Percentiles rank a stretch among this genome's conserved stretches.
Conservation (phyloP, 1,140 invertebrate species). For the Drosophila chauvacae region DNA sequence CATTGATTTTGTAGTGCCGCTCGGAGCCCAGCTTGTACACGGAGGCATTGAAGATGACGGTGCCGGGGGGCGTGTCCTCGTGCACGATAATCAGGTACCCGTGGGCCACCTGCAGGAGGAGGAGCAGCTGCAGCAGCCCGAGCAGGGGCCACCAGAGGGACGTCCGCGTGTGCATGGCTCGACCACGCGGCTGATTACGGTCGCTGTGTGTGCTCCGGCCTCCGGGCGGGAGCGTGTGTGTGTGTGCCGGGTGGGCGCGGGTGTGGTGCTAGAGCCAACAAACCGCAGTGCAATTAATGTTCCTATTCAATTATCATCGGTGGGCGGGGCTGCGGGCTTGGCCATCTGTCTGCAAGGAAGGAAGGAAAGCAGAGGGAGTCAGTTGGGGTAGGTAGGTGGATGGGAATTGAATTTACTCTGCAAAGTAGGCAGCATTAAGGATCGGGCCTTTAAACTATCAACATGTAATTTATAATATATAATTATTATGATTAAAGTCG, state of each 20-base stretch:
- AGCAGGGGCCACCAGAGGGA: constrained; percentile 18
- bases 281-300: constrained; percentile 67
- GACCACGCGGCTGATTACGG: constrained; percentile 7
- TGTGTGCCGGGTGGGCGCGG: constrained; percentile 17
- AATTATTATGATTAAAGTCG: neutral
- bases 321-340: constrained; percentile 50
- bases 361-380: neutral
- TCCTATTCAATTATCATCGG: constrained; percentile 77
- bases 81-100: constrained; percentile 90
- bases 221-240: neutral
- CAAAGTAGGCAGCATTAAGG: constrained; percentile 28
- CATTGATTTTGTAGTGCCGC: constrained; percentile 90
- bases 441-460: neutral
- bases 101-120: constrained; percentile 14
- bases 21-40: constrained; percentile 91
- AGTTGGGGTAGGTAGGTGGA: neutral
- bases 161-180: constrained; percentile 53
- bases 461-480: neutral
- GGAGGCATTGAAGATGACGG: constrained; percentile 91
- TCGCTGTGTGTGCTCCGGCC: constrained; percentile 14
- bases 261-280: constrained; percentile 51
- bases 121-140: constrained; percentile 42
- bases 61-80: constrained; percentile 88
- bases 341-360: constrained; percentile 40
- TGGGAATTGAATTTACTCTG: constrained; percentile 39